A percentile compares a stretch with the other conserved stretches of the same genome.
These are phyloP conservation scores for Oryzias sinensis DNA, from an alignment of 2,797 vertebrate species.

Conservation along the genomic window DNA sequence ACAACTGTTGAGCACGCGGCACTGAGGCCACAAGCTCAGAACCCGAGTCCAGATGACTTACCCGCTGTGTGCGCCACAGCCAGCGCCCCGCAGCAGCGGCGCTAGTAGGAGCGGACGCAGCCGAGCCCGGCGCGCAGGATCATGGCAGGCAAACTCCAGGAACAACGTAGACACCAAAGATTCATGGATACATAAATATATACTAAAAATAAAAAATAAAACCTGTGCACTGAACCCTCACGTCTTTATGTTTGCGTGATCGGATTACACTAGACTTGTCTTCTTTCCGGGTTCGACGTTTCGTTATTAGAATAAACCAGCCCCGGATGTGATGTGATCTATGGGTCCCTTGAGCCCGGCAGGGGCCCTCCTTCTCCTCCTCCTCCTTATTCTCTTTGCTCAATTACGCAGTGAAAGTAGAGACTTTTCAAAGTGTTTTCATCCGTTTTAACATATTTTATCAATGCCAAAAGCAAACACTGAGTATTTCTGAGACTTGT, in stretches of 20 bases:
- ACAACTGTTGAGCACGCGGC: constrained; percentile 1
- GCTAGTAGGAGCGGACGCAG: constrained; percentile 16
- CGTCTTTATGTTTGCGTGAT: constrained; percentile 56
- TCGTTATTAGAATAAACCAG: constrained; percentile 77
- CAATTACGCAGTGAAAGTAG: neutral
- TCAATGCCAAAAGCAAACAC: no score
- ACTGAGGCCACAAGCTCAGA: neutral
- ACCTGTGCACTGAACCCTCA: constrained; percentile 21
- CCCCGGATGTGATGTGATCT: constrained; percentile 81
- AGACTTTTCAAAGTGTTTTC: neutral
- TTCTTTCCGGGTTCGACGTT: constrained; percentile 76
- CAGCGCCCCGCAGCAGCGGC: constrained; percentile 59
- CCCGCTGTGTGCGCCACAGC: constrained; percentile 64
- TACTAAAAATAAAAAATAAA: neutral
- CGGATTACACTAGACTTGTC: constrained; percentile 50
- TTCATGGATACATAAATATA: no score
- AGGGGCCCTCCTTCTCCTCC: constrained; percentile 33
- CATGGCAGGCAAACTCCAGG: constrained; percentile 37
- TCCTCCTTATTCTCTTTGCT: constrained; percentile 6
- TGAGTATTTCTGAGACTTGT: no score
- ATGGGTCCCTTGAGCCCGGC: constrained; percentile 41
- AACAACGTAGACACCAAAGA: constrained; percentile 20
- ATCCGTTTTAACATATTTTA: no score
- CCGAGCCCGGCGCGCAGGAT: neutral
- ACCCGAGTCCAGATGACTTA: constrained; percentile 36